These are phyloP conservation scores for Mionectes macconnelli DNA, from an alignment of 2,113 vertebrate genomes.

Conservation along the genomic window DNA sequence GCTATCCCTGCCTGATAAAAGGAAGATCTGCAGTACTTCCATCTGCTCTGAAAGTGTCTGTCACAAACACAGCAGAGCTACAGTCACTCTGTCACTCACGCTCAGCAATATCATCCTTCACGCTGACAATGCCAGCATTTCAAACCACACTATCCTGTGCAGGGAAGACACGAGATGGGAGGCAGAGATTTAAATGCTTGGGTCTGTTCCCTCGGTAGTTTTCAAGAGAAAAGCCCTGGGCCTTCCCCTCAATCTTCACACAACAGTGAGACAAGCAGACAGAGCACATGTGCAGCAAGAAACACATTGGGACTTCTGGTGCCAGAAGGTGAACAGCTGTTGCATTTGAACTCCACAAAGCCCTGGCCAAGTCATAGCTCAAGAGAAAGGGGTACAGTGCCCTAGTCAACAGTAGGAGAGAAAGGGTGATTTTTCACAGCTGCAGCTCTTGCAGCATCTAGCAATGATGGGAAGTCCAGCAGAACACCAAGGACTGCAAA, in stretches of 20 bases:
- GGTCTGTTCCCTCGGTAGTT: not conserved
- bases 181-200: not conserved
- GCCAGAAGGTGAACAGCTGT: constrained; percentile 25
- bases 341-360: not conserved
- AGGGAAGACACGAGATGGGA: rapidly evolving
- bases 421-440: constrained; percentile 34
- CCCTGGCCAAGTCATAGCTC: not conserved
- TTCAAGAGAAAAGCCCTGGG: not conserved
- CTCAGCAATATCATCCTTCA: not conserved
- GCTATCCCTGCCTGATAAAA: not conserved
- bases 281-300: not conserved
- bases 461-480: not conserved
- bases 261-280: not conserved
- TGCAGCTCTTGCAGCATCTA: constrained; percentile 20
- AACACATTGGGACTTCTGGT: not conserved
- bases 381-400: not conserved
- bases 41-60: not conserved
- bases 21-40: not conserved
- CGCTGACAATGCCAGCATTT: not conserved
- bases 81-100: not conserved
- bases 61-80: not conserved
- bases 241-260: not conserved
- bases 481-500: not conserved
- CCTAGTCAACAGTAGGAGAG: not conserved
- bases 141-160: not conserved